These are phyloP conservation scores for Andricus curvator DNA, from an alignment of 2,888 invertebrate genomes.

Conservation along the genomic window DNA sequence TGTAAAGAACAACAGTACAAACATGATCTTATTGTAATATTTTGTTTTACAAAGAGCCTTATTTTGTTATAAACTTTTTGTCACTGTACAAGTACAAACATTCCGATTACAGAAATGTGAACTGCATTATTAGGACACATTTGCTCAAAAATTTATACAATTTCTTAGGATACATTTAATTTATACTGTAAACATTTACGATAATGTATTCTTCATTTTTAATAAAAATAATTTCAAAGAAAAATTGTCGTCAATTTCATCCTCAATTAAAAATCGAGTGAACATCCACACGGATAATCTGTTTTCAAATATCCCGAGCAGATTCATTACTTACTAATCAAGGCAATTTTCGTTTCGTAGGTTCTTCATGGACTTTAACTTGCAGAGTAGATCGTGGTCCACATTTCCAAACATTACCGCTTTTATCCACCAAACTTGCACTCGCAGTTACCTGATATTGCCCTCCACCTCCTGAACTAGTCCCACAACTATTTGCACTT, in stretches of 20 bases:
- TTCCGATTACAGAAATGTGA: slow-evolving; percentile 1
- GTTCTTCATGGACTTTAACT: slow-evolving; percentile 87
- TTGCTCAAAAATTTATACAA: neutral
- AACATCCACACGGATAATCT: neutral
- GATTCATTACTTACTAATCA: slow-evolving; percentile 52
- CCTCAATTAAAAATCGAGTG: neutral
- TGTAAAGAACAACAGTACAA: neutral
- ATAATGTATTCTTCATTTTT: slow-evolving; percentile 33
- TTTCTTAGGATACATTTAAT: neutral
- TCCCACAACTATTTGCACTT: slow-evolving; percentile 60
- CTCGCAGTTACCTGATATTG: slow-evolving; percentile 90
- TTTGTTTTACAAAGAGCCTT: neutral
- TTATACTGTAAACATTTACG: slow-evolving; percentile 42
- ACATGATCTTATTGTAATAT: neutral
- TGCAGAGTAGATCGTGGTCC: slow-evolving; percentile 89
- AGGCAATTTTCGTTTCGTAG: slow-evolving; percentile 73
- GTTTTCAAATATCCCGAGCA: neutral
- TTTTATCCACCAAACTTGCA: slow-evolving; percentile 91
- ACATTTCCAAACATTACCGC: slow-evolving; percentile 93
- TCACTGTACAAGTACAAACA: slow-evolving; percentile 4
- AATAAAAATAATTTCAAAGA: slow-evolving; percentile 37
- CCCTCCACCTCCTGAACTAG: slow-evolving; percentile 79
- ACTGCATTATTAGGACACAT: neutral
- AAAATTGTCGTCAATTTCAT: neutral
- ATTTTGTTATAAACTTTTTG: neutral